Evolutionary conservation across 2,797 vertebrate genomes (phyloP).

Genomic region (Periparus ater): DNA sequence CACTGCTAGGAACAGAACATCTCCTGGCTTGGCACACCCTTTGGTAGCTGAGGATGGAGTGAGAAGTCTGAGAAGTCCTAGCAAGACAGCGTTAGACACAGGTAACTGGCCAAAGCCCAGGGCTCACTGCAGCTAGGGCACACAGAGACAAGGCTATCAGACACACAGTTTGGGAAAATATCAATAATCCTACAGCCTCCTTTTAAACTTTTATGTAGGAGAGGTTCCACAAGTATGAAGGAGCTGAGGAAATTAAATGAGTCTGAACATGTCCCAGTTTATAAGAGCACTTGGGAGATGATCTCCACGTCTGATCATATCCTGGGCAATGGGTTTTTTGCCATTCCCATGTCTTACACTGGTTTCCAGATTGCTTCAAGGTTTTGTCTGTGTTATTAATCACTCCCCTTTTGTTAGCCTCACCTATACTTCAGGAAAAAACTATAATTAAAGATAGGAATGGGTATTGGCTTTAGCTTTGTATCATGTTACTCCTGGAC

Average conservation of each 20-base stretch:
- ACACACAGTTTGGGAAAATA: not conserved
- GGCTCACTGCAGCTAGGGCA: not conserved
- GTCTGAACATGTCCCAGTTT: not conserved
- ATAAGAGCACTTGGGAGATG: not conserved
- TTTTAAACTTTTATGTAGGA: not conserved
- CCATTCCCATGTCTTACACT: not conserved
- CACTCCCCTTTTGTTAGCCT: not conserved
- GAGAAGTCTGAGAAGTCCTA: not conserved
- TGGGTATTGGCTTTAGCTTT: not conserved
- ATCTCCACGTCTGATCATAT: not conserved
- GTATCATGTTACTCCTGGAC: not conserved
- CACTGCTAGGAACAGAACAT: fast-evolving
- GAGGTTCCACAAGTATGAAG: not conserved
- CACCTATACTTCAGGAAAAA: not conserved
- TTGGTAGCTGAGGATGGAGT: not conserved
- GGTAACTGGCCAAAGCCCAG: not conserved
- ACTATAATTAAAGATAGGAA: not conserved
- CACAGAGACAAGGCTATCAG: not conserved
- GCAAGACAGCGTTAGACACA: not conserved
- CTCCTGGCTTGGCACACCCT: not conserved
- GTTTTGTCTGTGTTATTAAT: not conserved
- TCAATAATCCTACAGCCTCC: not conserved
- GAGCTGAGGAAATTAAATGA: not conserved
- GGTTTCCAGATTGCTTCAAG: not conserved
- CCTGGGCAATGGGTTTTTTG: not conserved